phyloP scores from a whole-genome alignment of 2,113 vertebrate genomes.

The Ceyx cyanopectus region DNA sequence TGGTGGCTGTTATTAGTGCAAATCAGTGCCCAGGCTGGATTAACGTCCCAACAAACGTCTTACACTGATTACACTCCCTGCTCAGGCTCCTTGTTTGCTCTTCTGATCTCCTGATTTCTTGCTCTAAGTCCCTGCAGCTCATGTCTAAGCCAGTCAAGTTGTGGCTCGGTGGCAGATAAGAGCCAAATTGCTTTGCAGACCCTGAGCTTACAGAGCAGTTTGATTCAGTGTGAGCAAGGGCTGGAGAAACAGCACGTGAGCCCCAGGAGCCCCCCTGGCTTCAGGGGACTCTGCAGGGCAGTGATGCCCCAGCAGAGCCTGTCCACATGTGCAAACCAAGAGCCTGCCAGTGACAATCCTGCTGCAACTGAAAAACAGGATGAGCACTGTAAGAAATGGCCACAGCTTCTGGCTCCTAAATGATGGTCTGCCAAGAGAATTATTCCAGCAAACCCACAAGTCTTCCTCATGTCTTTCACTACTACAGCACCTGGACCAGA shows the following conservation, averaged over 20 bases:
- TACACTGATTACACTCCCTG: background rate
- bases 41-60: background rate
- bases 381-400: background rate
- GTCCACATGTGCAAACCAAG: background rate
- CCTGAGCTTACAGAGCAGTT: background rate
- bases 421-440: background rate
- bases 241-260: background rate
- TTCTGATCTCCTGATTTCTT: background rate
- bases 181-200: background rate
- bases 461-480: background rate
- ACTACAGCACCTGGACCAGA: background rate
- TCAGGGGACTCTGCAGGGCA: background rate
- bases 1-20: background rate
- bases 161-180: background rate
- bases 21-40: background rate
- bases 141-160: background rate
- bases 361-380: background rate
- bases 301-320: fast-evolving
- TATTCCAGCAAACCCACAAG: background rate
- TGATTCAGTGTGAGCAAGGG: background rate
- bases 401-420: background rate
- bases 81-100: background rate
- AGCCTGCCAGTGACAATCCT: background rate
- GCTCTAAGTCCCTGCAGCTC: background rate
- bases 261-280: background rate